Base-by-base conservation (phyloP, 2,797 vertebrate genomes). In the Centropyge bicolor region DNA sequence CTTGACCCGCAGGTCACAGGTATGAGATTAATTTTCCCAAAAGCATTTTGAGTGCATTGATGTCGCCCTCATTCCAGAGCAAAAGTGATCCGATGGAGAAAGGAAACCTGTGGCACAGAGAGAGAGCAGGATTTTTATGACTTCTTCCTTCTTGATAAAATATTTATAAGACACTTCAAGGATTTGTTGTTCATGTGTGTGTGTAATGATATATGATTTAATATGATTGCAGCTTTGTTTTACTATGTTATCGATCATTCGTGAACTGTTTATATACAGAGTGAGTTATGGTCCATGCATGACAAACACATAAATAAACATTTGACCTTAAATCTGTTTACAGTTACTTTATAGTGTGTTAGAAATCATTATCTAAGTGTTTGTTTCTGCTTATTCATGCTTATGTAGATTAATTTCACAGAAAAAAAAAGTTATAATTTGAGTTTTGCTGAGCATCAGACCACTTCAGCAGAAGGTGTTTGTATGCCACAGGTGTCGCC, bases 11-110 rank as follows among this genome's bases (percentile, higher is more conserved):
- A 60, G 78, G 84, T 89, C 81, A 67, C 72, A 78, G 62, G 78
- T 87, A 51, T 78, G 54, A 68, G 72, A 89, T 83, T 84, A 7
- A 88, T 87, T 91, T 88, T 38, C 61, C 75, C 65, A 62, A 88
- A 91, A 91, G 85, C 75, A 64, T 85, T 89, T 75, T 70, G 63
- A 87, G 77, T 61, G 20, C 68, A 63, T 27, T 77, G 66, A 76
- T 73, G 59, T 78, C 6, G 6, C 16, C 6, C 38, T 74, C 8
- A 48, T 7, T 22, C 22, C 31, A 41, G 49, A 80, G 73, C 11
- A 52, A 51, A 57, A 63, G 31, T 49, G 52, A 72, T 64, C 46
- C 14, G 51, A 76, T 54, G 43, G 49, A 68, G 11, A 52, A 52
- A 48, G 36, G 41, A 57, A 75, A 71, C 13, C 35, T 0, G 0